A percentile compares a stretch with the other conserved stretches of the same genome.
Evolutionary conservation across 2,888 invertebrate species (phyloP).

Genomic region (Melieria omissa): DNA sequence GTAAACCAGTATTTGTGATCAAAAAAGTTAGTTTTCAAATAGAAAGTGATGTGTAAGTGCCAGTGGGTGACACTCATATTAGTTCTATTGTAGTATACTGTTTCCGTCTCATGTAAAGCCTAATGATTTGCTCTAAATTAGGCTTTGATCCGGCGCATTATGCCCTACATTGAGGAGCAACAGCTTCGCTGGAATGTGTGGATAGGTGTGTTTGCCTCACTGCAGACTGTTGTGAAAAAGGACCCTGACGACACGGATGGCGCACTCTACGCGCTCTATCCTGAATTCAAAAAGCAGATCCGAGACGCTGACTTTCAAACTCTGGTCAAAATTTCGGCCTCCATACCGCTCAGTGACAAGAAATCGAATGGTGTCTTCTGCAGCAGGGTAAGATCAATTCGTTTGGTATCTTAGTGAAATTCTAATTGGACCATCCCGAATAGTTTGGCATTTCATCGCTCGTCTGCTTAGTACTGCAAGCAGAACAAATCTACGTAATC

Average conservation of each 20-base stretch:
- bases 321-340: conserved; percentile 59
- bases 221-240: conserved; percentile 64
- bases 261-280: conserved; percentile 61
- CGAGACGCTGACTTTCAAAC: conserved; percentile 60
- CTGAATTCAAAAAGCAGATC: conserved; percentile 64
- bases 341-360: conserved; percentile 62
- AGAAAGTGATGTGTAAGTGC: neutral
- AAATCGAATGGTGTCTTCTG: conserved; percentile 63
- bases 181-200: conserved; percentile 64
- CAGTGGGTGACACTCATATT: too few relatives aligned
- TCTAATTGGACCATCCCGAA: conserved; percentile 21
- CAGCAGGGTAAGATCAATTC: conserved; percentile 60
- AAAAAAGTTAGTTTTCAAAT: too few relatives aligned
- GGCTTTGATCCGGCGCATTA: conserved; percentile 76
- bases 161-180: conserved; percentile 68
- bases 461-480: conserved; percentile 61
- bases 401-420: neutral
- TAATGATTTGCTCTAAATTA: conserved; percentile 54
- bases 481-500: conserved; percentile 61
- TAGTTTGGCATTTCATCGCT: conserved; percentile 66
- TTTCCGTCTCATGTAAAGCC: neutral
- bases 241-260: conserved; percentile 65
- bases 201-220: conserved; percentile 62
- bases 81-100: too few relatives aligned
- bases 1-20: neutral